Evolutionary conservation across 1,140 invertebrate genomes (phyloP).

Genomic region (Anthonomus grandis): DNA sequence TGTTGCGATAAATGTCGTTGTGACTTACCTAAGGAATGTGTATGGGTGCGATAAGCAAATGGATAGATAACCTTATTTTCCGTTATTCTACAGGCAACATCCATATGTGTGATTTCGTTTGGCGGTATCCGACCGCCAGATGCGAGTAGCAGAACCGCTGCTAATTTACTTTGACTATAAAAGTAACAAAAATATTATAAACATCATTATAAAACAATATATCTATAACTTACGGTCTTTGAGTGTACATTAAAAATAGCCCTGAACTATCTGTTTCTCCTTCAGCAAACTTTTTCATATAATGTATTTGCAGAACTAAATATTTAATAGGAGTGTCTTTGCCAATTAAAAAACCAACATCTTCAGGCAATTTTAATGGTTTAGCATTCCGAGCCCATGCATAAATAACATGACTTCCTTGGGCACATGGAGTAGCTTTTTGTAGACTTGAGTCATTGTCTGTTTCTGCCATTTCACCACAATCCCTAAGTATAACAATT

Average conservation of each 20-base stretch:
- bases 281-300: slow-evolving; percentile 67
- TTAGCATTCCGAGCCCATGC: slow-evolving; percentile 97
- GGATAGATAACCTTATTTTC: slow-evolving; percentile 87
- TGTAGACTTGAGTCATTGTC: slow-evolving; percentile 48
- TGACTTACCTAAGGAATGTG: slow-evolving; percentile 79
- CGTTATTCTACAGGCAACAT: slow-evolving; percentile 76
- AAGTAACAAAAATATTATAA: slow-evolving; percentile 1
- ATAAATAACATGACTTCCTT: slow-evolving; percentile 79
- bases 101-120: slow-evolving; percentile 75
- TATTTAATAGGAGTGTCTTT: slow-evolving; percentile 70
- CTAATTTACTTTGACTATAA: slow-evolving; percentile 60
- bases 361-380: slow-evolving; percentile 75
- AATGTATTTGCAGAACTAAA: slow-evolving; percentile 92
- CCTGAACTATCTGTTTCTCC: slow-evolving; percentile 69
- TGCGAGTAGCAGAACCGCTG: slow-evolving; percentile 83
- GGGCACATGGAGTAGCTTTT: slow-evolving; percentile 64
- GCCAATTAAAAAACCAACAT: slow-evolving; percentile 79
- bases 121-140: slow-evolving; percentile 76
- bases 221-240: slow-evolving; percentile 59
- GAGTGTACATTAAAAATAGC: slow-evolving; percentile 74
- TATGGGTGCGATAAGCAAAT: slow-evolving; percentile 93
- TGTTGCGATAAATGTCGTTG: too few species aligned
- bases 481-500: slow-evolving; percentile 83
- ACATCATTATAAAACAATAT: not conserved
- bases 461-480: slow-evolving; percentile 81